Percentiles rank a stretch among this genome's conserved stretches.
Conservation (phyloP, 2,113 vertebrate species). For the Terrapene triunguis region DNA sequence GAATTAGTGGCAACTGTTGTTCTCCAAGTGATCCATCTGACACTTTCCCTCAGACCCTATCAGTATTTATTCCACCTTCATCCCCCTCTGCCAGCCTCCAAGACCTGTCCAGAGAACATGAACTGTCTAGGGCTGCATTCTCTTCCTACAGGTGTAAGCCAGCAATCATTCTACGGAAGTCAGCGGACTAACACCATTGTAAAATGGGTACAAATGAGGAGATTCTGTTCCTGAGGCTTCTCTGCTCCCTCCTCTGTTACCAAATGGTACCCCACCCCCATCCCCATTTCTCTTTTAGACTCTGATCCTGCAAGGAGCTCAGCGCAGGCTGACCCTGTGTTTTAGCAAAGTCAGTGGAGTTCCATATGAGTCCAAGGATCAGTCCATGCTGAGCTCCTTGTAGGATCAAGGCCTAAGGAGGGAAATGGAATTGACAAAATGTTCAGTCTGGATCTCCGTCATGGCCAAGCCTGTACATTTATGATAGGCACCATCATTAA, state of each 20-base stretch:
- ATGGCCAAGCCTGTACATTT: slow-evolving; percentile 21
- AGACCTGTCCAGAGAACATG: background rate
- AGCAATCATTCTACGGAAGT: background rate
- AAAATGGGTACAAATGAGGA: background rate
- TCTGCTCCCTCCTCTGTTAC: background rate
- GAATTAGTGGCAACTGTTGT: background rate
- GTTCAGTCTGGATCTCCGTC: background rate
- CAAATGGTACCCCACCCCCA: no score
- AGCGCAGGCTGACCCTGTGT: background rate
- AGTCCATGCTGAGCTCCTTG: background rate
- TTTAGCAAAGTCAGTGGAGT: background rate
- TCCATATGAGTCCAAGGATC: background rate
- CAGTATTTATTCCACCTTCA: background rate
- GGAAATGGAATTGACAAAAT: background rate
- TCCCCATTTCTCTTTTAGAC: background rate
- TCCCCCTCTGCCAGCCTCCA: background rate
- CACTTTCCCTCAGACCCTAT: background rate
- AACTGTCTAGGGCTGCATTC: background rate
- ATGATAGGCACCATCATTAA: slow-evolving; percentile 39
- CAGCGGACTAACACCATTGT: background rate
- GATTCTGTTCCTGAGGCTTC: background rate
- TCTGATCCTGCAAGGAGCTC: background rate
- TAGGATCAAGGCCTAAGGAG: background rate
- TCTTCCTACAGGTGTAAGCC: background rate
- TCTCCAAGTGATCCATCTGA: background rate